These are phyloP conservation scores for Cataglyphis cursor DNA, from an alignment of 2,888 invertebrate genomes.

Conservation along the genomic window DNA sequence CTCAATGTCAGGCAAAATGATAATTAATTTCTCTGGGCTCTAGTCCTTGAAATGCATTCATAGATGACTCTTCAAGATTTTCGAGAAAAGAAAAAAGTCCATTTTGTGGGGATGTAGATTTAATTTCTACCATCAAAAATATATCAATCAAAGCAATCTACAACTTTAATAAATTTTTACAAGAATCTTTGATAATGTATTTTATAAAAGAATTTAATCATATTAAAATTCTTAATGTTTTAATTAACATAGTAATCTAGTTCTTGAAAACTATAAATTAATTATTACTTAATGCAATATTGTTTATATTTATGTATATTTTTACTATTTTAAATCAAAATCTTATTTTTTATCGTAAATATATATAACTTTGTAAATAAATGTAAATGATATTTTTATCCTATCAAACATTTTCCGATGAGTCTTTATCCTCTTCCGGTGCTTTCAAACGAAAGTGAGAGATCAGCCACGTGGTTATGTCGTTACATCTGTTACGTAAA, in stretches of 20 bases:
- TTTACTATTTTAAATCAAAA: not conserved
- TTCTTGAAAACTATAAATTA: not conserved
- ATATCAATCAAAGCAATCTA: not conserved
- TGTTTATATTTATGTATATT: not conserved
- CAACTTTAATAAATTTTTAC: not conserved
- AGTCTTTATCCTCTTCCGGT: constrained; percentile 73
- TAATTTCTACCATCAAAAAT: not conserved
- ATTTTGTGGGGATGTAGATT: not conserved
- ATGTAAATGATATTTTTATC: not conserved
- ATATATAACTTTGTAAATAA: not conserved
- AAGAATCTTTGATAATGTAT: not conserved
- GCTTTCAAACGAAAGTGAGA: constrained; percentile 58
- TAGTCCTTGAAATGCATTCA: not conserved
- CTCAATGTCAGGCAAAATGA: not conserved
- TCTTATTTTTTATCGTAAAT: not conserved
- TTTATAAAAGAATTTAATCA: not conserved
- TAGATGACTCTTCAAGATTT: not conserved
- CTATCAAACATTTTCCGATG: not conserved
- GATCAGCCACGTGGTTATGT: constrained; percentile 75
- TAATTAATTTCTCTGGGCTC: not conserved
- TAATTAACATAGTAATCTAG: not conserved
- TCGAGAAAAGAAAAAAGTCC: not conserved
- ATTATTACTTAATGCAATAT: not conserved
- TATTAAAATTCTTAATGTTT: not conserved
- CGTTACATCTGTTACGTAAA: constrained; percentile 82